Evolutionary conservation across 2,888 invertebrate genomes (phyloP).

Genomic region (Lordiphosa andalusiaca): DNA sequence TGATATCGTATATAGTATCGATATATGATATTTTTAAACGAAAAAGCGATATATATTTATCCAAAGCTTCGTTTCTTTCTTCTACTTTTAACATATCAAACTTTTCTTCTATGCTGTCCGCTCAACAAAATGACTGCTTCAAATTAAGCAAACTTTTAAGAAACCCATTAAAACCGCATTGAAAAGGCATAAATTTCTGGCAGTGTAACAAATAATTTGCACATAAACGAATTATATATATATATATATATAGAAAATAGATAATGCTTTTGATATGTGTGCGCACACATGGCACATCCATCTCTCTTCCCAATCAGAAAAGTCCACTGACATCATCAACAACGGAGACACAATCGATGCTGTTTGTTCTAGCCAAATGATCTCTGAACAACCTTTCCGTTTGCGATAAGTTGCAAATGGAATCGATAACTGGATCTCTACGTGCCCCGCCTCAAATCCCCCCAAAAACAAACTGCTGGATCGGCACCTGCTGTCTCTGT

Average conservation of each 20-base stretch:
- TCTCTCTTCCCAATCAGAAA: slow-evolving; percentile 5
- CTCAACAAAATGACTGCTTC: too few relatives aligned
- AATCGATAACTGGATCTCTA: too few relatives aligned
- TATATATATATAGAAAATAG: slow-evolving; percentile 2
- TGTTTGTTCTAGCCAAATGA: slow-evolving; percentile 40
- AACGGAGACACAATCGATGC: slow-evolving; percentile 44
- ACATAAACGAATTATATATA: slow-evolving; percentile 11
- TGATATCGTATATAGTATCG: too few relatives aligned
- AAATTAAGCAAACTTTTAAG: too few relatives aligned
- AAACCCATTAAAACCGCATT: too few relatives aligned
- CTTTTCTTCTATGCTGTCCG: too few relatives aligned
- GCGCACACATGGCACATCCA: slow-evolving; percentile 3
- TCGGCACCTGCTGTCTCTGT: background rate
- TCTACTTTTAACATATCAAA: too few relatives aligned
- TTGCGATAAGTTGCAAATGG: slow-evolving; percentile 21
- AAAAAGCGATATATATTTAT: too few relatives aligned
- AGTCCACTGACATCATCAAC: slow-evolving; percentile 45
- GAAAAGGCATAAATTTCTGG: too few relatives aligned
- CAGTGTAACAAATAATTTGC: slow-evolving; percentile 5
- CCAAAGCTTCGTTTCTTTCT: too few relatives aligned
- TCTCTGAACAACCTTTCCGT: background rate
- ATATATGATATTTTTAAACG: too few relatives aligned
- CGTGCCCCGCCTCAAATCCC: too few relatives aligned
- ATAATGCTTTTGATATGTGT: slow-evolving; percentile 7
- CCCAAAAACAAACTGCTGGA: slow-evolving; percentile 39